Conservation (phyloP, 2,113 vertebrate species). For the Pagrus major region DNA sequence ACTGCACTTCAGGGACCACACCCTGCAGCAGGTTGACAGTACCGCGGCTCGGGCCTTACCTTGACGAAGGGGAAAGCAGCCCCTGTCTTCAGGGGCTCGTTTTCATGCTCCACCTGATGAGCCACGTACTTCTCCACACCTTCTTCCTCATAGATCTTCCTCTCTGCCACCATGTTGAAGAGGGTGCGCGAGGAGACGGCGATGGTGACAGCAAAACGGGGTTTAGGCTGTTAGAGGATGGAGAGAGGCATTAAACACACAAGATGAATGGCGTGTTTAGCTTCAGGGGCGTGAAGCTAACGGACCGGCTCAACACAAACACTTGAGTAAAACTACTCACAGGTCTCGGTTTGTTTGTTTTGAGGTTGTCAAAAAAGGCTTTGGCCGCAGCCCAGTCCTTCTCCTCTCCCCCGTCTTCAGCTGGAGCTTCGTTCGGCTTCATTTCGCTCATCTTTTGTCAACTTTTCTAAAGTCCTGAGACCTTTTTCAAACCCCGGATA, state of each 20-base stretch:
- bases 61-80: conserved; percentile 94
- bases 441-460: conserved; percentile 73
- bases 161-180: conserved; percentile 91
- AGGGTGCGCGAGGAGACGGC: conserved; percentile 93
- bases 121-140: conserved; percentile 93
- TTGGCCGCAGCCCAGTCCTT: conserved; percentile 86
- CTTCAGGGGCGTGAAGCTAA: too few relatives aligned
- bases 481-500: fast-evolving
- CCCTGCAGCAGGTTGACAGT: conserved; percentile 6
- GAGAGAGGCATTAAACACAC: too few relatives aligned
- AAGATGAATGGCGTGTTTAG: not conserved
- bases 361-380: conserved; percentile 84
- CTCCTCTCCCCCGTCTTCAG: conserved; percentile 54
- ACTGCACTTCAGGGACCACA: conserved; percentile 4
- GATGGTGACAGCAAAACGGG: conserved; percentile 90
- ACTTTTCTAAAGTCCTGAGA: not conserved
- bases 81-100: conserved; percentile 88
- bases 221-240: conserved; percentile 87
- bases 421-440: not conserved
- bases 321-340: conserved; percentile 76
- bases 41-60: conserved; percentile 77
- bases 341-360: conserved; percentile 84
- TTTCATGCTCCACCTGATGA: conserved; percentile 89
- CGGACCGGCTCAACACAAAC: fast-evolving
- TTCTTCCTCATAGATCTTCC: conserved; percentile 88